Evolutionary conservation across 2,888 invertebrate species (phyloP), one percentile per base, ranked within the genome.

Genomic region (Elegia similella): DNA sequence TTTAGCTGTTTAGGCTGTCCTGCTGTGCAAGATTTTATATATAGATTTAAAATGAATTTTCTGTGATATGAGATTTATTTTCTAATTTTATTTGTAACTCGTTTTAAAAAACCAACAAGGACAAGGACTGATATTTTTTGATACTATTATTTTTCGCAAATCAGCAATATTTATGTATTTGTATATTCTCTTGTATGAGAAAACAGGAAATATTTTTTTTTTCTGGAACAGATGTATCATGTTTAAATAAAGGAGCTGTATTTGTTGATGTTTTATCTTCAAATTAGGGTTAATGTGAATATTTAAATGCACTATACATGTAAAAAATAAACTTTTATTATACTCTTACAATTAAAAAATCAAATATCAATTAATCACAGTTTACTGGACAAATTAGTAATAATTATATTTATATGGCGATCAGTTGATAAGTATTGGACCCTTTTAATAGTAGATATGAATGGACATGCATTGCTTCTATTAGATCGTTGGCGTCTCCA

Each of bases 371-470:
- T 15, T 23, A 23, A 54, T 54, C 34, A 54, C 32, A 44, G 44
- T 44, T 29, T 23, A 42, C 32, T 29, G 8, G 10, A 42, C 34
- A 12, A 38, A 13, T 6, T 7, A 17, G 17, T 52, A 42, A 1
- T 3, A 32, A 47, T 47, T 1, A 7, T 17, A 46, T 48, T 78
- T 78, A 89, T 59, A 86, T 67, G 42, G 84, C 78, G 64, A 90
- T 78, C 47, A 92, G 72, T 84, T 96, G 95, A 73, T 96, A 97
- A 54, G 94, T 88, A 73, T 95, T 94, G 13, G 93, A 93, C 0
- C 95, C 96, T 83, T 96, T 97, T 73, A 97, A 95, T 63, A 98
- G 88, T 63, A 98, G 88, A 85, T 95, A 96, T 8, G 98, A 98
- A 80, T 97, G 96, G 69, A 95, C 92, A 79, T 98, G 98, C 67